phyloP scores from a whole-genome alignment of 2,797 vertebrate species.

The Hydrocynus forskahlii region DNA sequence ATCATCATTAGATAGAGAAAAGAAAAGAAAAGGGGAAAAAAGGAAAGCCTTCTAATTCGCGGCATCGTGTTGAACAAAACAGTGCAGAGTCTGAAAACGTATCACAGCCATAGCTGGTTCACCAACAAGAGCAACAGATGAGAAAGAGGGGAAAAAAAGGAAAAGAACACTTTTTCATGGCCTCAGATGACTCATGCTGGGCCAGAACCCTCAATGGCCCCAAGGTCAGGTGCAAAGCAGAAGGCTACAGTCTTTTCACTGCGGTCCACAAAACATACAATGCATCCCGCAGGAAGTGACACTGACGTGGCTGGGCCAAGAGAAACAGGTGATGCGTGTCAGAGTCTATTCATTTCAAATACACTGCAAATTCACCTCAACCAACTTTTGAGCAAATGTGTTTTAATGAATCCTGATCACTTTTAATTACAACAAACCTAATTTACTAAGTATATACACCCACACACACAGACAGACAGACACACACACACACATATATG shows the following conservation, averaged over 20 bases:
- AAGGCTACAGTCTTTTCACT: conserved; percentile 43
- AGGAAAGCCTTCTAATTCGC: conserved; percentile 20
- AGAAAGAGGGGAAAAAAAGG: neutral
- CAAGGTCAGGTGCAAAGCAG: conserved; percentile 46
- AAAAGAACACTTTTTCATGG: conserved; percentile 31
- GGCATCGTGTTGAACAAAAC: conserved; percentile 33
- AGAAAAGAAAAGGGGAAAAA: neutral
- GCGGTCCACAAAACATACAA: conserved; percentile 46
- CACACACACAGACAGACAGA: too few relatives aligned
- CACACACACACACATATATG: too few relatives aligned
- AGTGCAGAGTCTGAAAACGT: conserved; percentile 36
- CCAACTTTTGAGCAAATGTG: conserved; percentile 14
- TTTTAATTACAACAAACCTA: too few relatives aligned
- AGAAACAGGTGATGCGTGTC: conserved; percentile 46
- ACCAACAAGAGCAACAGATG: conserved; percentile 14
- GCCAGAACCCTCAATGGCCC: conserved; percentile 45
- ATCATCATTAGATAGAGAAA: conserved; percentile 62
- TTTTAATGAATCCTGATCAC: conserved; percentile 29
- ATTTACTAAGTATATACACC: too few relatives aligned
- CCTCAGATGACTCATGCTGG: conserved; percentile 35
- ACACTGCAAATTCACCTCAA: conserved; percentile 19
- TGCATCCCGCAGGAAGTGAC: conserved; percentile 45
- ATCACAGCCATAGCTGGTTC: neutral
- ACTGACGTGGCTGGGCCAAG: conserved; percentile 30
- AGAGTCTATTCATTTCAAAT: conserved; percentile 38